Evolutionary conservation across 2,797 vertebrate species (phyloP), one percentile per base, ranked within the genome.

Genomic region (Sebastes flavidus): DNA sequence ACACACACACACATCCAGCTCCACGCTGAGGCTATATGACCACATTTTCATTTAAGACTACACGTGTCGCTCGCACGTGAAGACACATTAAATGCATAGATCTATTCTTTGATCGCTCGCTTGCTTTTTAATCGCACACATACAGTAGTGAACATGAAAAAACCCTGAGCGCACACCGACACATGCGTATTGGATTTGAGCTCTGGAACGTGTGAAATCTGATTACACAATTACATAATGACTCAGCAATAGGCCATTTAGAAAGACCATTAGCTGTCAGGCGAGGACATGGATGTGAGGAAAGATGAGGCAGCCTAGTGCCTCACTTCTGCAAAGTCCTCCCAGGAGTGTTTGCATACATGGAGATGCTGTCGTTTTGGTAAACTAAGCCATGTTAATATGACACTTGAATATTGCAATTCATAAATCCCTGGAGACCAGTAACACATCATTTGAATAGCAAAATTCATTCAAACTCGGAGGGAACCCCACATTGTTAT

Each of bases 161-260:
- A 65, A 63, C 27, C 55, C 8, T 72, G 60, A 70, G 36, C n/a
- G 11, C 81, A 78, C 72, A 74, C 52, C 4, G 62, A 81, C 73
- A 81, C 77, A 87, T 60, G 73, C 68, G 36, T 77, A 83, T 81
- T 86, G 77, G 84, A 87, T 89, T 84, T 83, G 63, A 85, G 81
- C 81, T 88, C 73, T 74, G 85, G 88, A 91, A 91, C 38, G 87
- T 92, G 92, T 92, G 89, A 95, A 94, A 92, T 93, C 85, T 89
- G 89, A 91, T 93, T 89, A 89, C 80, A 89, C 85, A 88, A 87
- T 93, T 90, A 90, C 87, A 91, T 89, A 90, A 93, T 87, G 90
- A 91, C 83, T 89, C 82, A 84, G 89, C 80, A 82, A 89, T 56
- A 68, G 83, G 87, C 80, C 79, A 84, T 90, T 92, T 87, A 87